A percentile compares a stretch with the other conserved stretches of the same genome.
Evolutionary conservation across 2,888 invertebrate species (phyloP).

Genomic region (Eilema sororculum): DNA sequence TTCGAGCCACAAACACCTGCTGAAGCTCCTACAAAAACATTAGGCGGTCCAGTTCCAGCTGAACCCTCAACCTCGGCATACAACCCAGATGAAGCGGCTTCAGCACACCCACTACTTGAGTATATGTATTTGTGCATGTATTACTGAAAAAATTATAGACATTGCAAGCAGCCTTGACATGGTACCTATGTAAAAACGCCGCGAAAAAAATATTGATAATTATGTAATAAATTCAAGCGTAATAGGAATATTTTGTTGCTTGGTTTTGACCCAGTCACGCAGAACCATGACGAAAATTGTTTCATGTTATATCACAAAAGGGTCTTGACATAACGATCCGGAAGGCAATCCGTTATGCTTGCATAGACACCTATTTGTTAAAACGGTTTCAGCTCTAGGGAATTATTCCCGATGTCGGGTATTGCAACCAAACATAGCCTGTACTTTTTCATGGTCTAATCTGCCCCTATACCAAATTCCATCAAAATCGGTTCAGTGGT

Average conservation of each 20-base stretch:
- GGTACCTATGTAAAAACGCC: background rate
- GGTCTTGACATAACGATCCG: slow-evolving; percentile 11
- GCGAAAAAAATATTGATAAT: background rate
- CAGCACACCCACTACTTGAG: no score
- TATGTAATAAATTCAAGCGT: background rate
- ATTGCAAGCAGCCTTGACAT: background rate
- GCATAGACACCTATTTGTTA: background rate
- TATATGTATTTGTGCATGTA: no score
- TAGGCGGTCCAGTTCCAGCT: no score
- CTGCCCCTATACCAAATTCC: no score
- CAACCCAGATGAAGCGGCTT: no score
- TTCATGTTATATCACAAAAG: slow-evolving; percentile 20
- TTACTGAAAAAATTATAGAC: background rate
- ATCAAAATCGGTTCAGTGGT: no score
- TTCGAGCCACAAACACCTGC: no score
- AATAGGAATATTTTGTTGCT: slow-evolving; percentile 5
- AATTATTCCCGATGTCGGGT: no score
- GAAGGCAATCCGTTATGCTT: slow-evolving; percentile 18
- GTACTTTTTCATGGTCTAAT: no score
- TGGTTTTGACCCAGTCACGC: slow-evolving; percentile 21
- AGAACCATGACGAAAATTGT: slow-evolving; percentile 20
- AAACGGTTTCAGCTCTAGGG: background rate
- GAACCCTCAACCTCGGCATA: no score
- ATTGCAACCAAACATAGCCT: no score
- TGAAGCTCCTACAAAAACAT: no score